Evolutionary conservation across 2,113 vertebrate genomes (phyloP).

Genomic region (Cichladusa arquata): DNA sequence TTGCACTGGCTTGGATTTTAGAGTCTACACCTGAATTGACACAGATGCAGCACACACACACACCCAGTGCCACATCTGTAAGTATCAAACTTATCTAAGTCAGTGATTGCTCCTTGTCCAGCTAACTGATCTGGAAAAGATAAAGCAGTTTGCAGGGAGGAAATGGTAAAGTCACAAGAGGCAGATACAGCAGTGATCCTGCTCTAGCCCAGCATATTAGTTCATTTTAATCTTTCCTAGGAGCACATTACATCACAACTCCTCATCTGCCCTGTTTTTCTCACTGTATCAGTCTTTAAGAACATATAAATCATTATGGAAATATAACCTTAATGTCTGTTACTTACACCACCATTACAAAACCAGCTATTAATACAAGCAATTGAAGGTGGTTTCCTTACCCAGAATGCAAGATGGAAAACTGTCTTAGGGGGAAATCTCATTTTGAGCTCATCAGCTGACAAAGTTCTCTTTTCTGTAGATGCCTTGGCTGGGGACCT

Average conservation of each 20-base stretch:
- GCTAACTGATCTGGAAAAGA: neutral
- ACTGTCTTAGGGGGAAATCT: neutral
- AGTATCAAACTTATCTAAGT: neutral
- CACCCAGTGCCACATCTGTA: fast-evolving
- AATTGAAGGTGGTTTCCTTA: neutral
- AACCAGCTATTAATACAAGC: neutral
- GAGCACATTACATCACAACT: neutral
- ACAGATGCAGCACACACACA: neutral
- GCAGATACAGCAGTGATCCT: neutral
- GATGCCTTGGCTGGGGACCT: neutral
- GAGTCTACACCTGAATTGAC: neutral
- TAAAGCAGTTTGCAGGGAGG: neutral
- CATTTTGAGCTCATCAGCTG: neutral
- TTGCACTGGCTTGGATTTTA: neutral
- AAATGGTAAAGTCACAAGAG: neutral
- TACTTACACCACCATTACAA: neutral
- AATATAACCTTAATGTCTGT: neutral
- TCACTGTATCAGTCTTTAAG: neutral
- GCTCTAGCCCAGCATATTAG: neutral
- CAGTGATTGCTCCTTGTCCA: neutral
- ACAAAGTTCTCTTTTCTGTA: neutral
- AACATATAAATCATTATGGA: neutral
- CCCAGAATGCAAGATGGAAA: neutral
- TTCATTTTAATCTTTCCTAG: neutral
- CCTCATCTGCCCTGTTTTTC: neutral